Evolutionary conservation across 2,888 invertebrate species (phyloP).

Genomic region (Parascotia fuliginaria): DNA sequence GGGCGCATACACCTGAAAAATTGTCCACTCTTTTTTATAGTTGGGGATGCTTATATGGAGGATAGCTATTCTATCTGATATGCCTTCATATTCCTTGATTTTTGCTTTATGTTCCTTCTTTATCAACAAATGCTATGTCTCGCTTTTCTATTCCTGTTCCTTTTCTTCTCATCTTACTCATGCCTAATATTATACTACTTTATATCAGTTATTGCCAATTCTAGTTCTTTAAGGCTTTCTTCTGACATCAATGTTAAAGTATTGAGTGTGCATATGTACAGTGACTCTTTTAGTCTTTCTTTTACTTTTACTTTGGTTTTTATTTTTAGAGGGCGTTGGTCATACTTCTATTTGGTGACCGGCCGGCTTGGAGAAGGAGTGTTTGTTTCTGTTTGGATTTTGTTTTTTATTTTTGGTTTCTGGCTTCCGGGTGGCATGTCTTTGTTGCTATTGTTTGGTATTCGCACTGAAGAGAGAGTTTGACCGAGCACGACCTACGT

Average conservation of each 20-base stretch:
- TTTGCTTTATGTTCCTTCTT: not conserved
- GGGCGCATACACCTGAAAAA: not conserved
- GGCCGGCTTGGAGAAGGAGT: not conserved
- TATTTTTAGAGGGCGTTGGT: constrained; percentile 1
- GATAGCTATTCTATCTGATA: not conserved
- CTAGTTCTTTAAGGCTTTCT: not conserved
- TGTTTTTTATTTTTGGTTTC: too few relatives aligned
- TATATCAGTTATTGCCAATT: too few relatives aligned
- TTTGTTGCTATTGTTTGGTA: too few relatives aligned
- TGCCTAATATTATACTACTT: too few relatives aligned
- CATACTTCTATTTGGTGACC: not conserved
- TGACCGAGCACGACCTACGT: too few relatives aligned
- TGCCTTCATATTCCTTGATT: not conserved
- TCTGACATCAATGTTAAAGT: not conserved
- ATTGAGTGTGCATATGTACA: not conserved
- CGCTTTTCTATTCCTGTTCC: not conserved
- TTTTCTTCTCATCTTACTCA: not conserved
- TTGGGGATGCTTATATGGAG: constrained; percentile 3
- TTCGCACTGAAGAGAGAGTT: too few relatives aligned
- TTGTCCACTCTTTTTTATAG: not conserved
- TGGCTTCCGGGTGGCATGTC: too few relatives aligned
- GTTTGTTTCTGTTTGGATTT: too few relatives aligned
- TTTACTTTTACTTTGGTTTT: not conserved
- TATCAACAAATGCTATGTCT: not conserved
- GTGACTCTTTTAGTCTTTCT: not conserved